phyloP scores from a whole-genome alignment of 2,113 vertebrate genomes.

The Hystrix brachyura region DNA sequence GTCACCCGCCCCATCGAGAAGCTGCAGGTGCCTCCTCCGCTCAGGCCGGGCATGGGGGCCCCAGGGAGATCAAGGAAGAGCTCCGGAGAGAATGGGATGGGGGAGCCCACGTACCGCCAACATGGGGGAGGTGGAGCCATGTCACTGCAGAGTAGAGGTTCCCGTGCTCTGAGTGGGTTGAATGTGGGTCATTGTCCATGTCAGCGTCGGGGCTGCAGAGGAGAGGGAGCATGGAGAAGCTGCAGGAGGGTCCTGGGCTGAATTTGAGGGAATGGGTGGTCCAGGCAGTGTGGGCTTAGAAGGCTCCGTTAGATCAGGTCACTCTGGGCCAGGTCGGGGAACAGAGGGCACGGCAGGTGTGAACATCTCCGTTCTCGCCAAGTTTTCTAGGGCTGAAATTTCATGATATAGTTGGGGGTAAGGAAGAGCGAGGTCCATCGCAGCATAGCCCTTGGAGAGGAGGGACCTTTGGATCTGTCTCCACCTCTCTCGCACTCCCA shows the following conservation, averaged over 20 bases:
- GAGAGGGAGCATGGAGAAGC: neutral
- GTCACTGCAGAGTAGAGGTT: accelerated
- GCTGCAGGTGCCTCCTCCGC: conserved; percentile 89
- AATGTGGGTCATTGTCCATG: accelerated
- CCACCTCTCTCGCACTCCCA: neutral
- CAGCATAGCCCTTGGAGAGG: neutral
- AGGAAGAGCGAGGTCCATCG: neutral
- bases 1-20: conserved; percentile 96
- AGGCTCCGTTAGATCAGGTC: neutral
- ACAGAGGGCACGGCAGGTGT: neutral
- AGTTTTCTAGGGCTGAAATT: no score
- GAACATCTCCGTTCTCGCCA: neutral
- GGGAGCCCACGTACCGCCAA: accelerated
- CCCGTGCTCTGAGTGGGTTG: neutral
- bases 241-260: neutral
- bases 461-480: neutral
- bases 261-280: neutral
- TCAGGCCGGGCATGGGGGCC: conserved; percentile 38
- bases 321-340: neutral
- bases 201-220: neutral
- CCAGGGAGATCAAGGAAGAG: conserved; percentile 21
- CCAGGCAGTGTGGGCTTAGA: neutral
- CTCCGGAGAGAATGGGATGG: neutral
- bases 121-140: neutral
- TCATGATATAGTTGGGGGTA: neutral